A percentile compares a stretch with the other conserved stretches of the same genome.
These are phyloP conservation scores for Beris morrisii DNA, from an alignment of 2,888 invertebrate species.

Conservation along the genomic window DNA sequence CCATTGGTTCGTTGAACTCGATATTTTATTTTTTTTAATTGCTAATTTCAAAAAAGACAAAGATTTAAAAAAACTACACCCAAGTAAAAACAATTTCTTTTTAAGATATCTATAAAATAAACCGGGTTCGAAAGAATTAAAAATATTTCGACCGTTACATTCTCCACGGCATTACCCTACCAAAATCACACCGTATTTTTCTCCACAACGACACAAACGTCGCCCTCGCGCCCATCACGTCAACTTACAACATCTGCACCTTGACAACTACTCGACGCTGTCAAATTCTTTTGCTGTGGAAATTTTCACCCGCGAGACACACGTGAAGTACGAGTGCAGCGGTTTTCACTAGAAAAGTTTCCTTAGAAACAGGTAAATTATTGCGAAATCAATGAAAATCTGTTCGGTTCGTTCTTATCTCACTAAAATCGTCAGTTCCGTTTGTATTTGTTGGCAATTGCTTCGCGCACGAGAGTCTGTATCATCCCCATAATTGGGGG, in stretches of 20 bases:
- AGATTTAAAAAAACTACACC: too few species aligned
- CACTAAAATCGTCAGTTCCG: not conserved
- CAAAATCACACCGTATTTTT: too few species aligned
- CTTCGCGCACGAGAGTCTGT: not conserved
- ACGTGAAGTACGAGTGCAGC: constrained; percentile 33
- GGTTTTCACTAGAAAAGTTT: constrained; percentile 32
- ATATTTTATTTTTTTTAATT: too few species aligned
- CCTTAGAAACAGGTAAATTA: constrained; percentile 20
- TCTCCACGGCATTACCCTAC: too few species aligned
- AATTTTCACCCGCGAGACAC: constrained; percentile 34
- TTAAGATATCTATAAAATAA: too few species aligned
- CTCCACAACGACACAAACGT: too few species aligned
- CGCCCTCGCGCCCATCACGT: too few species aligned
- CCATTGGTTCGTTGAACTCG: too few species aligned
- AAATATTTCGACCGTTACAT: too few species aligned
- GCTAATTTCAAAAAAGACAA: too few species aligned
- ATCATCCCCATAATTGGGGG: constrained; percentile 23
- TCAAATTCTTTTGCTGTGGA: constrained; percentile 31
- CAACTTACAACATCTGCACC: constrained; percentile 4
- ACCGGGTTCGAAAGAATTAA: too few species aligned
- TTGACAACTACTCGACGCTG: constrained; percentile 19
- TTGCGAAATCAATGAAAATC: not conserved
- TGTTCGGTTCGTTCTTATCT: not conserved
- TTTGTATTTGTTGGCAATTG: not conserved
- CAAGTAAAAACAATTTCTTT: too few species aligned